Evolutionary conservation across 2,888 invertebrate species (phyloP).

Genomic region (Pyrocoelia pectoralis): DNA sequence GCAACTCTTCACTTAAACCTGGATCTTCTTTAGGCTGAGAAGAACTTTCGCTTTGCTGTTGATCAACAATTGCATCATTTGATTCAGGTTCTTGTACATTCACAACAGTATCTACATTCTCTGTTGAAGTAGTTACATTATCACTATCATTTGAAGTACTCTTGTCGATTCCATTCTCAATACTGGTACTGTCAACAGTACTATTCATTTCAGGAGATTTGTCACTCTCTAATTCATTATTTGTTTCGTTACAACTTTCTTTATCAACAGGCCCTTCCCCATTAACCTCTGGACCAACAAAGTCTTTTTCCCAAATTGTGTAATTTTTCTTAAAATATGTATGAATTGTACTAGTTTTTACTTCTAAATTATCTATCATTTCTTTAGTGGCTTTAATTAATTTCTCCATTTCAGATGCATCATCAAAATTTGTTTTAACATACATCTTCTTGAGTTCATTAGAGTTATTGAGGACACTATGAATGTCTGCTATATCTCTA

Average conservation of each 20-base stretch:
- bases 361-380: constrained; percentile 35
- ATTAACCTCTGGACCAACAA: background rate
- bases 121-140: background rate
- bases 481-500: constrained; percentile 36
- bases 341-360: constrained; percentile 32
- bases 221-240: background rate
- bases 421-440: constrained; percentile 23
- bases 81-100: background rate
- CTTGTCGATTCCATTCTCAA: background rate
- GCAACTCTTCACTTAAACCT: no score
- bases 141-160: background rate
- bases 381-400: constrained; percentile 38
- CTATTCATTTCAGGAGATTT: background rate
- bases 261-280: background rate
- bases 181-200: background rate
- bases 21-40: no score
- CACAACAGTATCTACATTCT: background rate
- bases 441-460: constrained; percentile 30
- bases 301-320: constrained; percentile 7
- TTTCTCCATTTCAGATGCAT: constrained; percentile 23
- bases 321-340: constrained; percentile 37
- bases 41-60: no score
- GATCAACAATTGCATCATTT: background rate
- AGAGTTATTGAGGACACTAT: constrained; percentile 31
- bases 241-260: background rate